Evolutionary conservation across 1,140 invertebrate species (phyloP).

Genomic region (Xylocopa sonorina): DNA sequence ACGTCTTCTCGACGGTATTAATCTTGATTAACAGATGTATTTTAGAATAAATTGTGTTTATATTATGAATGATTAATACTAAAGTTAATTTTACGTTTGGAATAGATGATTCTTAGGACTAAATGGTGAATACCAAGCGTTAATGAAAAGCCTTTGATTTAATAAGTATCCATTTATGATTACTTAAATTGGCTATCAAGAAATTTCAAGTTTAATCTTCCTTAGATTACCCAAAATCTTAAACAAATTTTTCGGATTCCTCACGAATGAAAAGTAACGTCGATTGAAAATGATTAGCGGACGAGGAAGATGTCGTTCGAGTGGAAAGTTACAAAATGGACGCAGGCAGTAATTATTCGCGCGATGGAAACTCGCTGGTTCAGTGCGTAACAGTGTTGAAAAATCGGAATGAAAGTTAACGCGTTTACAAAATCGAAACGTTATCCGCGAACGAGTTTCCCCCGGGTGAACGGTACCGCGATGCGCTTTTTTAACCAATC

Average conservation of each 20-base stretch:
- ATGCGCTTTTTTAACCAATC: slow-evolving; percentile 18
- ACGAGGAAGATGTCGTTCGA: slow-evolving; percentile 12
- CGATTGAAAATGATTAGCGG: neutral
- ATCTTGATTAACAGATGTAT: no score
- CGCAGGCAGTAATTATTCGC: neutral
- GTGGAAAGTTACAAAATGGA: slow-evolving; percentile 15
- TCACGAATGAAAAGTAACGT: neutral
- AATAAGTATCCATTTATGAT: no score
- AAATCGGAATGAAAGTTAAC: slow-evolving; percentile 63
- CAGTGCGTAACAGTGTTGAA: slow-evolving; percentile 27
- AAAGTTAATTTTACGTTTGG: no score
- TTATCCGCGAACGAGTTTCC: slow-evolving; percentile 32
- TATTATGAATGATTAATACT: no score
- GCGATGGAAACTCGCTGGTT: slow-evolving; percentile 21
- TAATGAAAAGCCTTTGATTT: no score
- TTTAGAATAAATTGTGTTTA: no score
- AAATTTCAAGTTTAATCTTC: neutral
- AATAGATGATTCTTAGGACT: no score
- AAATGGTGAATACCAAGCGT: no score
- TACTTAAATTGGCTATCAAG: no score
- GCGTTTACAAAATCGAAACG: slow-evolving; percentile 36
- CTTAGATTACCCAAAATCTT: no score
- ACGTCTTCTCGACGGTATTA: no score
- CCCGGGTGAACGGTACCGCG: slow-evolving; percentile 18
- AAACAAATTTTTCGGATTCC: neutral